phyloP scores from a whole-genome alignment of 64 coral and sea anemone species.

The Pocillopora damicornis region DNA sequence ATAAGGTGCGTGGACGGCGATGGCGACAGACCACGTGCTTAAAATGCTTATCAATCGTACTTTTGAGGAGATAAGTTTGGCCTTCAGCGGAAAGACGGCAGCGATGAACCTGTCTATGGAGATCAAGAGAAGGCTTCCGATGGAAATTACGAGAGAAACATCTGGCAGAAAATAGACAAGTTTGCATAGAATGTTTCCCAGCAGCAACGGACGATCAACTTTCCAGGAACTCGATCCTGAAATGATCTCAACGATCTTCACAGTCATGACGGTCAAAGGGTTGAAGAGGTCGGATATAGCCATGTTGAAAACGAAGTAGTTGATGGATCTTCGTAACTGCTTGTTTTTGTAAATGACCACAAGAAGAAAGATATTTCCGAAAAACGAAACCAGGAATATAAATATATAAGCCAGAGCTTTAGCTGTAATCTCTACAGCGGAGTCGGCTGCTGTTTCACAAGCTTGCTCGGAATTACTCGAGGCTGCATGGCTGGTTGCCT shows the following conservation, averaged over 20 bases:
- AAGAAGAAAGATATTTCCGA: conserved; percentile 27
- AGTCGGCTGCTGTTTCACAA: not conserved
- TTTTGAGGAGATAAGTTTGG: conserved; percentile 1
- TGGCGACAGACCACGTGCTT: conserved; percentile 11
- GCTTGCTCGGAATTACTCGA: not conserved
- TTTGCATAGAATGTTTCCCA: conserved; percentile 31
- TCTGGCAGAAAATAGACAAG: conserved; percentile 32
- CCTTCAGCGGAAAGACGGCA: conserved; percentile 7
- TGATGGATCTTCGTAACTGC: conserved; percentile 14
- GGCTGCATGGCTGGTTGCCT: too few species aligned
- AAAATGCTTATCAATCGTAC: conserved; percentile 7
- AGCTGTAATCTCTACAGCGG: not conserved
- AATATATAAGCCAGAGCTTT: not conserved
- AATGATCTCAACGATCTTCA: not conserved
- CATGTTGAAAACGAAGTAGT: conserved; percentile 52
- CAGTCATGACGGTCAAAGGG: conserved; percentile 13
- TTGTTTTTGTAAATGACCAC: conserved; percentile 15
- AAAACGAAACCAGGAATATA: conserved; percentile 6
- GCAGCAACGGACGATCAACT: not conserved
- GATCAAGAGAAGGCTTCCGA: conserved; percentile 20
- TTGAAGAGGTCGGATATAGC: conserved; percentile 28
- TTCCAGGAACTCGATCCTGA: not conserved
- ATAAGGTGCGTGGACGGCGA: conserved; percentile 1
- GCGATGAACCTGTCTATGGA: conserved; percentile 33
- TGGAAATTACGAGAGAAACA: conserved; percentile 19